Base-by-base conservation (phyloP, 1,140 invertebrate genomes). In the Zaprionus kolodkinae region DNA sequence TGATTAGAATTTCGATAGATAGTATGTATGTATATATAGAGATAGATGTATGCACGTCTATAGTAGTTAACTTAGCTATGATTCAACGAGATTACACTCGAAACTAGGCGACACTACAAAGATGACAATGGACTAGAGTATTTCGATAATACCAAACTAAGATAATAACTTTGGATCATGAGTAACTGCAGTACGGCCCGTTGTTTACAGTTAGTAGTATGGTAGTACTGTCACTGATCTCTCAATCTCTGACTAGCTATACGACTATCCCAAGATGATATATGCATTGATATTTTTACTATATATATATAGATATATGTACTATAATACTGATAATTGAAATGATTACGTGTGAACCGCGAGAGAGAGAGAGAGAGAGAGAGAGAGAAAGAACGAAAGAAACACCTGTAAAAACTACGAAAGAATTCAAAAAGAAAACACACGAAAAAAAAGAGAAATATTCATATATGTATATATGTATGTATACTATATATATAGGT, bases 391-490 rank as follows among this genome's bases (percentile, higher is more conserved):
- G 52, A 87, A 77, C 65, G 55, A 68, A 84, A 82, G 45, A 83
- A 84, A 78, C 71, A 91, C 88, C 87, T 90, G 87, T 90, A 90
- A 90, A 90, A 91, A 77, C 87, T 90, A 90, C 87, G 50, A 75
- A 66, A 55, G 21, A 65, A 69, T 61, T 57, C 50, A 68, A 84
- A 83, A 70, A 21, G 21, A 21, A 69, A 76, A 70, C 72, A 75
- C 68, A 85, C 55, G 79, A 76, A 45, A 81, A 80, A 52, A 52
- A 79, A 74, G 73, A 81, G 63, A 79, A 79, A 71, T 83, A 36
- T 48, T 36, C 54, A 38, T 70, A 64, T 64, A 43, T 55, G 52
- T 27, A 40, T 40, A 10, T 50, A 40, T 40, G 13, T 12, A 40
- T 9, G 33, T 27, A 40, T 40, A 10, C 17, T 60, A 62, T 45